Base-by-base conservation (phyloP, 2,888 invertebrate species). In the Cataglyphis altisquamis region DNA sequence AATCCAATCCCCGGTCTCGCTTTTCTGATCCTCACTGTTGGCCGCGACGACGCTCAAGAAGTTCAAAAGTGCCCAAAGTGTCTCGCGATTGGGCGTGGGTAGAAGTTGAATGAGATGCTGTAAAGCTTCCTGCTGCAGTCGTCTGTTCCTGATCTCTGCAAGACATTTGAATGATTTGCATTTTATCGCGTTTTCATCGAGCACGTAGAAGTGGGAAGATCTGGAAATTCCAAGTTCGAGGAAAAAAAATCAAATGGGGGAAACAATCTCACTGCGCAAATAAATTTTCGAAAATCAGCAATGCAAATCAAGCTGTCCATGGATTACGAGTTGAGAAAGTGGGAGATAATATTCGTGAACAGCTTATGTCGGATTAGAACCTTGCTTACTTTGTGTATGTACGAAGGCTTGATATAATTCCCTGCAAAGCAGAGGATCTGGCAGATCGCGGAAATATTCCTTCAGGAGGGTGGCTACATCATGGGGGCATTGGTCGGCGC, bases 381-480 rank as follows among this genome's bases (percentile, higher is more conserved):
- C 29, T 83, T 63, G 18, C 97, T 96, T 95, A 99, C 99, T 98
- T 96, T 98, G 98, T 77, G 98, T 98, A 92, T 97, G 97, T 88
- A 99, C 96, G 95, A 99, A 98, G 87, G 98, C 97, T 77, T 97
- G 96, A 94, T 99, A 99, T 57, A 99, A 96, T 93, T 98, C 98
- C 91, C 97, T 96, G 94, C 98, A 98, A 62, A 99, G 96, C 86
- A 99, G 96, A 10, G 99, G 98, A 94, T 99, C 99, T 0, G 99
- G 99, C 60, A 99, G 95, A 94, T 99, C 99, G 73, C 99, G 95
- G 89, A 99, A 97, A 95, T 97, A 99, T 95, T 99, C 99, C 94
- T 99, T 99, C 48, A 99, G 96, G 60, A 99, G 96, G 0, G 98
- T 98, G 10, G 98, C 99, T 82, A 99, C 98, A 94, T 99, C 99